phyloP scores from a whole-genome alignment of 2,113 vertebrate species.

The Tragulus kanchil region DNA sequence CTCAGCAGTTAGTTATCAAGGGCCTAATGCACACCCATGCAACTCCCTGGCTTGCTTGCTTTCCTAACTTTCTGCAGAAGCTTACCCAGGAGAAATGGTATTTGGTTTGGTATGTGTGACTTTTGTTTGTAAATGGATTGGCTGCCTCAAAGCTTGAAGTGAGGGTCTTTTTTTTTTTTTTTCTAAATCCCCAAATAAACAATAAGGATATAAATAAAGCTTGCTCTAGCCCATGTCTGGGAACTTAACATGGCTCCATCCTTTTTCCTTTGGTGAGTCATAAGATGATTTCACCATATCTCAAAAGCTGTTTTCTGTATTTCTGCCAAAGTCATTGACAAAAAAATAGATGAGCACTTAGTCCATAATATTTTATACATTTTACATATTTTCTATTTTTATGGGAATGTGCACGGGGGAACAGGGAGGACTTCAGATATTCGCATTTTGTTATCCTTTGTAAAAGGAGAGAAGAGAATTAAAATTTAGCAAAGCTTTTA shows the following conservation, averaged over 20 bases:
- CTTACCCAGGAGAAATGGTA: not conserved
- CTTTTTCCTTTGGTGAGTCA: slow-evolving; percentile 62
- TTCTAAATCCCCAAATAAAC: slow-evolving; percentile 59
- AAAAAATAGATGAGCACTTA: slow-evolving; percentile 61
- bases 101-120: slow-evolving; percentile 39
- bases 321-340: slow-evolving; percentile 67
- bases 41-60: not conserved
- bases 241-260: slow-evolving; percentile 43
- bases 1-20: not conserved
- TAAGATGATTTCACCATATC: slow-evolving; percentile 53
- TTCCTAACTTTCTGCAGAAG: not conserved
- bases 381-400: slow-evolving; percentile 53
- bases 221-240: slow-evolving; percentile 58
- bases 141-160: not conserved
- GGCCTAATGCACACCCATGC: accelerated
- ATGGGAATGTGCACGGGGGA: not conserved
- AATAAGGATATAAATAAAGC: slow-evolving; percentile 62
- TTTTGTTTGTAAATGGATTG: slow-evolving; percentile 51
- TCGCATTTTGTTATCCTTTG: not conserved
- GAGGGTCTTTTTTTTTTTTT: not conserved
- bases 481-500: not conserved
- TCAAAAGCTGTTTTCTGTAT: slow-evolving; percentile 52
- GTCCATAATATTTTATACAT: slow-evolving; percentile 50
- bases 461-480: slow-evolving; percentile 41
- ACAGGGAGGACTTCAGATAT: not conserved